Base-by-base conservation (phyloP, 2,113 vertebrate species). In the Glaucidium brasilianum region DNA sequence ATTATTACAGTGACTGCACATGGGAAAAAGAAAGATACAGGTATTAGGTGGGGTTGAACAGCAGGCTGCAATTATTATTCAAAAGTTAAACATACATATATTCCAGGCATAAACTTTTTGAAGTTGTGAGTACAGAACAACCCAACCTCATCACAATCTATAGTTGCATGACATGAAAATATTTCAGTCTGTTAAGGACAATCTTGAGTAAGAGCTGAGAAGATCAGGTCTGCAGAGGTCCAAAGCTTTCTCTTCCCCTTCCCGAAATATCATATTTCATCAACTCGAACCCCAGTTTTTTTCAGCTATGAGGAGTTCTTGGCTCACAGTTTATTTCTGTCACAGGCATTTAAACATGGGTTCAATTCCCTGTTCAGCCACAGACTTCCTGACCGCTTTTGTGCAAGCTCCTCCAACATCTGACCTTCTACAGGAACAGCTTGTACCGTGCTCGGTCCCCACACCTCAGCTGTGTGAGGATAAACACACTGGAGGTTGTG, bases 391-490 rank as follows among this genome's bases (percentile, higher is more conserved):
- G 47, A 86, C 58, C 0, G 1, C 56, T 32, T 80, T 55, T 71
- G 26, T 59, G 19, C 64, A 77, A 60, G 39, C 39, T 80, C n/a
- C 37, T 86, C 56, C 60, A 77, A 66, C 43, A 68, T 6, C 56
- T 72, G 60, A 59, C 53, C 68, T 35, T 60, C 32, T 53, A 5
- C n/a, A 47, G 37, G 52, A 94, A 74, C 0, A 0, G 11, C 13
- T 43, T 29, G 43, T 45, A 27, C 49, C 2, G 0, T 15, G 21
- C 64, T 78, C 0, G 0, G 47, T 88, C 77, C 62, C 50, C n/a
- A 47, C 55, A 63, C 29, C 73, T 81, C 43, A 45, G 15, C 37
- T 59, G 37, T 47, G 32, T 55, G 72, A 71, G 64, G 18, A 77
- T 41, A 58, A 96, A 67, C 35, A 34, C 37, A 2, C 16, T 19